A percentile compares a stretch with the other conserved stretches of the same genome.
Evolutionary conservation across 2,113 vertebrate species (phyloP).

Genomic region (Tetrao urogallus): DNA sequence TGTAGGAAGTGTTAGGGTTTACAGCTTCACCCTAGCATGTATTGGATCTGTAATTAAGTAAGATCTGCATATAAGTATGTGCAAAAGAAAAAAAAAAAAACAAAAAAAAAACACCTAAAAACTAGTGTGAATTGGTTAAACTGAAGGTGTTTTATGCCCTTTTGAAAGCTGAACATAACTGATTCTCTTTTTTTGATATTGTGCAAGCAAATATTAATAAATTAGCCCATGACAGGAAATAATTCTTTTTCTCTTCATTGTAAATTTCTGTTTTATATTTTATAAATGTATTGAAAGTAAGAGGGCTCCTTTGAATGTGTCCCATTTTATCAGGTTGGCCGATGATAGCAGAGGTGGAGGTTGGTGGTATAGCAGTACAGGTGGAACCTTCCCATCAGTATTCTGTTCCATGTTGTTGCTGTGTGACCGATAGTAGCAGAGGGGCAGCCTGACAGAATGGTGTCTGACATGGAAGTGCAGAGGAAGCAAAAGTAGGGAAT

Average conservation of each 20-base stretch:
- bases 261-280: constrained; percentile 38
- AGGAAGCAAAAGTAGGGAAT: not conserved
- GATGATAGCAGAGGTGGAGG: not conserved
- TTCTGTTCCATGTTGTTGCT: not conserved
- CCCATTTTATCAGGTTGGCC: not conserved
- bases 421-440: not conserved
- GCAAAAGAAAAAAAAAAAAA: not conserved
- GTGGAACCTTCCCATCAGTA: not conserved
- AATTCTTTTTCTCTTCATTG: not conserved
- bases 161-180: not conserved
- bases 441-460: not conserved
- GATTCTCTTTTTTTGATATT: not conserved
- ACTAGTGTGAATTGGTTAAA: not conserved
- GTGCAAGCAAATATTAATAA: not conserved
- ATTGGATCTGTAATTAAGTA: not conserved
- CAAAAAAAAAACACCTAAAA: not conserved
- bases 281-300: constrained; percentile 18
- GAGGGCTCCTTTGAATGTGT: not conserved
- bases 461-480: not conserved
- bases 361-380: not conserved
- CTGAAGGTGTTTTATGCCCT: not conserved
- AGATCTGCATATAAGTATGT: not conserved
- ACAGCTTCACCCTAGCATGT: not conserved
- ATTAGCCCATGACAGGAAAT: not conserved
- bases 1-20: not conserved